Evolutionary conservation across 2,888 invertebrate species (phyloP), one percentile per base, ranked within the genome.

Genomic region (Diabrotica balteata): DNA sequence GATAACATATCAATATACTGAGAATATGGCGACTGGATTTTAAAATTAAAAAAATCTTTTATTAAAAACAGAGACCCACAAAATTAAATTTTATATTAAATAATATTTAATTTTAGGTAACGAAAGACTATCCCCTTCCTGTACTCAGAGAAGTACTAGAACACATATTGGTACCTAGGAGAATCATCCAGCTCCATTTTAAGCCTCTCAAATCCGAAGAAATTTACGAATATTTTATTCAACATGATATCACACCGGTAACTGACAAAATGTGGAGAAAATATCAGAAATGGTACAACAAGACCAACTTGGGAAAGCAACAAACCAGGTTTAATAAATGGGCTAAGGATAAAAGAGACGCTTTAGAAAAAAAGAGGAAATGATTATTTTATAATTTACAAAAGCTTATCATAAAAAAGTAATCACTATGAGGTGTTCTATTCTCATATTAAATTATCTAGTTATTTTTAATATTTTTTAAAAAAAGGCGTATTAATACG

Each of bases 51-150:
- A 5, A 2, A 32, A 32, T 32, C 32, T 32, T 2, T 32, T 0
- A 32, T 32, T 4, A 32, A 32, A 32, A 1, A 32, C 4, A 32
- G 5, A 32, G 3, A 32, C 32, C 32, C 32, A 32, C 32, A 32
- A 32, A 32, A 32, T 32, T 32, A 32, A 32, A 32, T 32, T 5
- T 32, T 32, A 44, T 54, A n/a, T 9, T n/a, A 43, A 43, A 3
- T 11, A n/a, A 32, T 53, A 7, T 43, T 53, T 32, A 32, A 11
- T 55, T 63, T 10, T 17, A 63, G 76, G 79, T 86, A 45, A 82
- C 89, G 7, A 77, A 85, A 59, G 88, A 88, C 0, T 88, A 87
- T 75, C 87, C 89, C 11, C 79, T 90, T 22, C 81, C 86, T 9
- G 80, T 84, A 6, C 85, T 90, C 32, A 85, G 76, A 71, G 79